These are phyloP conservation scores for Sarcophaga carnaria DNA, from an alignment of 2,888 invertebrate species.

Conservation along the genomic window DNA sequence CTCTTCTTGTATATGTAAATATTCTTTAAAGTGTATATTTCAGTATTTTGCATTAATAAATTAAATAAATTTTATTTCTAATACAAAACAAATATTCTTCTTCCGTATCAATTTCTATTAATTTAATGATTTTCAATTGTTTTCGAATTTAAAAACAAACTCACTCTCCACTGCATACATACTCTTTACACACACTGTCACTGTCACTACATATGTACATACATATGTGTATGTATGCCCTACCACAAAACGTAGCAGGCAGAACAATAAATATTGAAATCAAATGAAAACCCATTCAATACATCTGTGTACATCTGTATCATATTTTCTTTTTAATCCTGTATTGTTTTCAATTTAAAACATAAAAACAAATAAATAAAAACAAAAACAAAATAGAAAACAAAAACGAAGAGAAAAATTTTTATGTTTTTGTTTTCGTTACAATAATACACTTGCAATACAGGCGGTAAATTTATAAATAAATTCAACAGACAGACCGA, in stretches of 20 bases:
- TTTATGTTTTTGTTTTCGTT: background rate
- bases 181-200: background rate
- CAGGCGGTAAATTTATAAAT: background rate
- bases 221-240: too few relatives aligned
- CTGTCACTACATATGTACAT: too few relatives aligned
- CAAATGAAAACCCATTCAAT: conserved; percentile 21
- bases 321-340: background rate
- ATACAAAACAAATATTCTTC: conserved; percentile 65
- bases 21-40: conserved; percentile 51
- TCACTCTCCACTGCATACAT: background rate
- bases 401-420: background rate
- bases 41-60: conserved; percentile 66
- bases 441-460: background rate
- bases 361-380: background rate
- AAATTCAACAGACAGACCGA: too few relatives aligned
- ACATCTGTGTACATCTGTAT: conserved; percentile 37
- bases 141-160: background rate
- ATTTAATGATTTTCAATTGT: conserved; percentile 44
- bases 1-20: conserved; percentile 58
- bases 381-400: background rate
- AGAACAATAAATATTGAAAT: background rate
- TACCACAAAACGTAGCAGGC: background rate
- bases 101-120: conserved; percentile 37
- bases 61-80: conserved; percentile 23
- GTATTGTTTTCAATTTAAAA: background rate